phyloP scores from a whole-genome alignment of 1,140 invertebrate species.

The Acyrthosiphon pisum region DNA sequence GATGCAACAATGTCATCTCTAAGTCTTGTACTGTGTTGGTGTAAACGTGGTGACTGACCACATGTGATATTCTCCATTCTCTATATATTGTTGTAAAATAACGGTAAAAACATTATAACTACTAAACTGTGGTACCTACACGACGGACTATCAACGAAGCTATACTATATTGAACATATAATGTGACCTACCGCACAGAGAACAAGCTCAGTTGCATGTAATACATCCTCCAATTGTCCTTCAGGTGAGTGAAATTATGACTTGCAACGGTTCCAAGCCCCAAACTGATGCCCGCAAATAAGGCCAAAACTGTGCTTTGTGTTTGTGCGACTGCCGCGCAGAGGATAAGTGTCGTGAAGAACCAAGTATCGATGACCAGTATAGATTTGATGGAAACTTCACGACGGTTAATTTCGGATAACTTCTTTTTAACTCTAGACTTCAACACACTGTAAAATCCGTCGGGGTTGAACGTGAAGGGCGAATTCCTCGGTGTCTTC shows the following conservation, averaged over 20 bases:
- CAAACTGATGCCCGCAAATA: conserved; percentile 68
- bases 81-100: conserved; percentile 65
- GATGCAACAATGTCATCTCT: conserved; percentile 76
- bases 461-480: conserved; percentile 73
- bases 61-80: conserved; percentile 80
- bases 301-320: conserved; percentile 63
- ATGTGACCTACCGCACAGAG: not conserved
- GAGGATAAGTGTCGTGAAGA: conserved; percentile 65
- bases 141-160: not conserved
- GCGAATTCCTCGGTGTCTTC: conserved; percentile 67
- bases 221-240: conserved; percentile 83
- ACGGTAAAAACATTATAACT: not conserved
- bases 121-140: not conserved
- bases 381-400: conserved; percentile 54
- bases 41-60: conserved; percentile 80
- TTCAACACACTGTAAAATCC: conserved; percentile 76
- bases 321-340: conserved; percentile 66
- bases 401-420: not conserved
- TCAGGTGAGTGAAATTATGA: conserved; percentile 85
- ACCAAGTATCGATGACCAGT: conserved; percentile 64
- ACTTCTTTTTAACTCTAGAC: conserved; percentile 35
- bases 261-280: conserved; percentile 68
- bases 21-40: conserved; percentile 80
- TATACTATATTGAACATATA: not conserved
- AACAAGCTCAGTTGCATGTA: conserved; percentile 62